phyloP scores from a whole-genome alignment of 2,888 invertebrate genomes.

The Zygothrica quintamaculata region DNA sequence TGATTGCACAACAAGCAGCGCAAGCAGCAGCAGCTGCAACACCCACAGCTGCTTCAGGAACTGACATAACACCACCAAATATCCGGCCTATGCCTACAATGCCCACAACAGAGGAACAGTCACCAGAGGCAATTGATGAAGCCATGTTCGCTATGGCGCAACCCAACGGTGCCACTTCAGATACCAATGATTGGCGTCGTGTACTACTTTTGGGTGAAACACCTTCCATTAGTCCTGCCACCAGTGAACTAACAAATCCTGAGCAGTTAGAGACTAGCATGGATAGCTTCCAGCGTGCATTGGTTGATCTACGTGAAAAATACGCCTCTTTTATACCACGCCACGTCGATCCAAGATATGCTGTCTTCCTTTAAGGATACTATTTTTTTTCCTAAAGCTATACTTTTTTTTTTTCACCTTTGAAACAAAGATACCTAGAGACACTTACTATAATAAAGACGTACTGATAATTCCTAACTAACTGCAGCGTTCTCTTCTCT shows the following conservation, averaged over 20 bases:
- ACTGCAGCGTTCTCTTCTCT: too few species aligned
- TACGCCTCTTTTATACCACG: slow-evolving; percentile 59
- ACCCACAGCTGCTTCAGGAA: slow-evolving; percentile 46
- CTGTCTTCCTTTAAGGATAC: slow-evolving; percentile 48
- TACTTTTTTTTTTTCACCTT: too few species aligned
- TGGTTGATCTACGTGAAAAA: slow-evolving; percentile 70
- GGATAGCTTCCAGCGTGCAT: slow-evolving; percentile 71
- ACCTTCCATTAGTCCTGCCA: slow-evolving; percentile 9
- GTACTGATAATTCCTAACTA: slow-evolving; percentile 58
- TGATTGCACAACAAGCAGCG: slow-evolving; percentile 24
- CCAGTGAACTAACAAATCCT: slow-evolving; percentile 23
- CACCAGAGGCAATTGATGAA: slow-evolving; percentile 50
- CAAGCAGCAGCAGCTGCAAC: slow-evolving; percentile 40
- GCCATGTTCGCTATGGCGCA: slow-evolving; percentile 40
- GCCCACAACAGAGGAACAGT: slow-evolving; percentile 35
- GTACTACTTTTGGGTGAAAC: slow-evolving; percentile 66
- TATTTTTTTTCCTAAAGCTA: too few species aligned
- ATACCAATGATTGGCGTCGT: slow-evolving; percentile 70
- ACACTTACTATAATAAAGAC: slow-evolving; percentile 38
- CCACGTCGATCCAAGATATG: slow-evolving; percentile 45
- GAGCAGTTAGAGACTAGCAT: slow-evolving; percentile 62
- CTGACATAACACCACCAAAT: slow-evolving; percentile 53
- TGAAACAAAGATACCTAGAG: background rate
- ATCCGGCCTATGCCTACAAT: slow-evolving; percentile 16
- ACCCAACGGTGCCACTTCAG: slow-evolving; percentile 39